Base-by-base conservation (phyloP, 2,888 invertebrate species). In the Nomada ruficornis region DNA sequence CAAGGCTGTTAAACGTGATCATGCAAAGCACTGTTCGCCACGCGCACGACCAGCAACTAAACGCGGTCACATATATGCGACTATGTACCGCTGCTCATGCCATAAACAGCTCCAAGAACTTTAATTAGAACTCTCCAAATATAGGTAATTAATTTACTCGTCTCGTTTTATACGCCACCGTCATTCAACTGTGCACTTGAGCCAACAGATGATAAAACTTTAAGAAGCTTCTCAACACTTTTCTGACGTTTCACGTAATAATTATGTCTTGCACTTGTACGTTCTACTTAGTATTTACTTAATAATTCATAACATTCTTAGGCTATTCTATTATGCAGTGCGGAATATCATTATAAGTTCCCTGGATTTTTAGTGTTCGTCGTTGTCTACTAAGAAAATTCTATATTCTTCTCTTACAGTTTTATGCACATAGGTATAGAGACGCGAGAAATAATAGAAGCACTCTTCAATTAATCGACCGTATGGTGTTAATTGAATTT, bases 101-200 rank as follows among this genome's bases (percentile, higher is more conserved):
- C 82, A 83, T 86, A 87, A 90, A 88, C 88, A 89, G 87, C 85
- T 85, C 65, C 71, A 69, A 77, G 82, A 89, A 89, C 88, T 90
- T 90, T 89, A 89, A 90, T 90, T 90, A 90, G 88, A 89, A 86
- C 82, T 85, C 81, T 71, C 80, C n/a, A 83, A 88, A 85, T 90
- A 90, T 83, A 87, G 86, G 85, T 87, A 88, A 89, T 90, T 89
- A 90, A 89, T 87, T 90, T 84, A 85, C 67, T 77, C 42, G 67
- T 52, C 59, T 70, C 68, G 69, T 65, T 72, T 80, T 74, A 63
- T 47, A 57, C 54, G 63, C 36, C 72, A 18, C 44, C 18, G 29
- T 20, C 50, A n/a, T 23, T 47, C 55, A 54, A 36, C 36, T 36
- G n/a, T 62, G 23, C 54, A 57, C 52, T 63, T 47, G 20, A 29